Conservation (phyloP, 2,888 invertebrate species). For the Xestobium rufovillosum region DNA sequence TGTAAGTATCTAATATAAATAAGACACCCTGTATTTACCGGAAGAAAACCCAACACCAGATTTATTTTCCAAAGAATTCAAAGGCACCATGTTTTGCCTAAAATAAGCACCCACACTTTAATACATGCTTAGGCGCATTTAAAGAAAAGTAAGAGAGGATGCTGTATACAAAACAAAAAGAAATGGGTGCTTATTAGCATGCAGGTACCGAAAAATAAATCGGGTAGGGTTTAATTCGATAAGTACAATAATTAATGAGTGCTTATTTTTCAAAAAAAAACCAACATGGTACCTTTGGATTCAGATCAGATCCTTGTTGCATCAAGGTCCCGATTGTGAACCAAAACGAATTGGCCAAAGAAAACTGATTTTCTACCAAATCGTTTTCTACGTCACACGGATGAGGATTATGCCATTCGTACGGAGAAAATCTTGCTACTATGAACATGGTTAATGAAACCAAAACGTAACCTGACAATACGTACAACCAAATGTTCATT, state of each 20-base stretch:
- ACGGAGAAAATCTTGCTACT: conserved; percentile 72
- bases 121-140: neutral
- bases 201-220: conserved; percentile 29
- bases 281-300: conserved; percentile 56
- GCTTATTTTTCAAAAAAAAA: conserved; percentile 22
- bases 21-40: conserved; percentile 17
- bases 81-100: conserved; percentile 14
- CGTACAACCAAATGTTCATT: conserved; percentile 80
- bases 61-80: conserved; percentile 6
- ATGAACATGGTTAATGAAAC: conserved; percentile 73
- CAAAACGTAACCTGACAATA: conserved; percentile 69
- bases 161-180: conserved; percentile 9
- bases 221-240: conserved; percentile 23
- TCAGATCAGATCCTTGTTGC: conserved; percentile 75
- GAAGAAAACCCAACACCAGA: conserved; percentile 22
- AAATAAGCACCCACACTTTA: conserved; percentile 29
- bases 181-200: conserved; percentile 33
- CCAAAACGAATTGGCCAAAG: conserved; percentile 78
- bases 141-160: neutral
- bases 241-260: conserved; percentile 30
- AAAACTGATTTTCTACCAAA: conserved; percentile 70
- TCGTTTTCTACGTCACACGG: conserved; percentile 57
- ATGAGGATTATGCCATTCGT: conserved; percentile 72
- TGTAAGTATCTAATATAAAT: no score
- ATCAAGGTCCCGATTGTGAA: conserved; percentile 83